Evolutionary conservation across 2,113 vertebrate genomes (phyloP), one percentile per base, ranked within the genome.

Genomic region (Calyptomena viridis): DNA sequence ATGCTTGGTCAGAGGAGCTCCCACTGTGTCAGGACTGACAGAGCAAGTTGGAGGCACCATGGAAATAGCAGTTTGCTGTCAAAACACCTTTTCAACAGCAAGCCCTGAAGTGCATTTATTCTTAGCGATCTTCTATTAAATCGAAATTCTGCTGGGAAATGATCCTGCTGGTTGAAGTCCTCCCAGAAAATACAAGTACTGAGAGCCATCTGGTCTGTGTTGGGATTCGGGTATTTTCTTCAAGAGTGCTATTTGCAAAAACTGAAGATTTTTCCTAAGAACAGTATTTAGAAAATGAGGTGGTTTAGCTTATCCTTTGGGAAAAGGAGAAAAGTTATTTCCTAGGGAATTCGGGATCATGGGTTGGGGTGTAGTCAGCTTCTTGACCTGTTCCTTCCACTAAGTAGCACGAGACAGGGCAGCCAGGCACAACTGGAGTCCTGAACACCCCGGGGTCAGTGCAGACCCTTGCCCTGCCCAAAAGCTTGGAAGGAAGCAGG

Each of bases 81-180:
- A 90, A 93, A 95, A 92, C 72, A 84, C 56, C 52, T 93, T 92
- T 78, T 77, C 68, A 59, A 66, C 90, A 84, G 84, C 52, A 81
- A 87, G 69, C 74, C 80, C 92, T 55, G 81, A 78, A 93, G 75
- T 6, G 9, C 16, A 4, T 91, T 95, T 95, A 89, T 96, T 94
- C 93, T 84, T 91, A 91, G 93, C 2, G 8, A 78, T 84, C 82
- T 84, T 85, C 74, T 90, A 95, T 94, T 89, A 94, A 89, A 95
- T 79, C 52, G 91, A 63, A 93, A 91, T 91, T 94, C 90, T 46
- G 19, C 84, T 84, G 74, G 92, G 95, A 89, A 93, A 49, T 31
- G 62, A 90, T 93, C 5, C 19, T 81, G 78, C 90, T 95, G 90
- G 87, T 96, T 93, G 35, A 89, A 96, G 93, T 81, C 80, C 64